Base-by-base conservation (phyloP, 2,888 invertebrate species). In the Hirtodrosophila confusa region DNA sequence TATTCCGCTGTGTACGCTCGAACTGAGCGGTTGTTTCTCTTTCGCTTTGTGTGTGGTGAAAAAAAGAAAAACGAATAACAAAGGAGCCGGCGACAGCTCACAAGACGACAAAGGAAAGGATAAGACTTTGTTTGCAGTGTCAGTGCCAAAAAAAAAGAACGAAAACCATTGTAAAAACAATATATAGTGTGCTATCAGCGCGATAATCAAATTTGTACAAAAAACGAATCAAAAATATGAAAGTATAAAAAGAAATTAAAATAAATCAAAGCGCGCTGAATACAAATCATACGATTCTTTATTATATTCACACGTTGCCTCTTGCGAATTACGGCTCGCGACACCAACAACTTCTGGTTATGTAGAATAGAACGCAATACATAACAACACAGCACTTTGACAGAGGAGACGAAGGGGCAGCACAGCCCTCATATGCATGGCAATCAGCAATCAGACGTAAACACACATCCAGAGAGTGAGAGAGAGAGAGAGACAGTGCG, bases 321-420 rank as follows among this genome's bases (percentile, higher is more conserved):
- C 57, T 31, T 31, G 79, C 50, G 48, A 69, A 67, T 78, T 58
- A 43, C 83, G 83, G 82, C 76, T 74, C 83, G 88, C 73, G 73
- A 75, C 88, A 66, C 45, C 61, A 51, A 54, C 69, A 54, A 76
- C 75, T 70, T 84, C 80, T 84, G 88, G 75, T 84, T 84, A 84
- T 84, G 80, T 75, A 84, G 71, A 66, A 74, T 86, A 84, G 67
- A 88, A 80, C 83, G 86, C 86, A 84, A 78, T 86, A 86, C 55
- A 74, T 48, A 49, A 67, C 58, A 63, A 51, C 48, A 65, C 49
- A 54, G 40, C 24, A 36, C 47, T 35, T 24, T 43, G 33, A 10
- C 47, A 56, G 63, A 56, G 50, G 40, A 48, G 49, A 55, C 35
- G 49, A 57, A 60, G 39, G 36, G 47, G 51, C 48, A 17, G 17